Evolutionary conservation across 35 echinoderm and acorn worm genomes (phyloP).

Genomic region (Eucidaris tribuloides): DNA sequence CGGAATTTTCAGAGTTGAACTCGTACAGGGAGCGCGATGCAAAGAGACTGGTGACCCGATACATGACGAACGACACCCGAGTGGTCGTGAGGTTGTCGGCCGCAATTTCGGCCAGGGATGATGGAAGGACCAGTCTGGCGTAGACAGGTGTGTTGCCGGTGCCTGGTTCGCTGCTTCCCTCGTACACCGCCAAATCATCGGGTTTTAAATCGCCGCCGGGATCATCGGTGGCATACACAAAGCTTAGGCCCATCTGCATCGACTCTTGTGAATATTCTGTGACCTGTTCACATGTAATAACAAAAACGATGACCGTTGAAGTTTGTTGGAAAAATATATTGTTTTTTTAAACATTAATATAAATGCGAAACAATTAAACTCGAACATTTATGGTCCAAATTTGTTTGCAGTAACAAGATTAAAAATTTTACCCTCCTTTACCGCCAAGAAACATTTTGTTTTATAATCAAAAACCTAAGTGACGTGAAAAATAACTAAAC

Average conservation of each 20-base stretch:
- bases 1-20: background rate
- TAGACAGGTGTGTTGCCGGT: background rate
- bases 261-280: background rate
- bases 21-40: background rate
- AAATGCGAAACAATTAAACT: background rate
- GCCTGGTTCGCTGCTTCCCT: background rate
- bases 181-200: background rate
- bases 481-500: too few species aligned
- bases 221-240: constrained; percentile 2
- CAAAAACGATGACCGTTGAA: background rate
- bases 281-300: background rate
- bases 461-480: too few species aligned
- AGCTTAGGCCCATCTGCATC: background rate
- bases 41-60: background rate
- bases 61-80: constrained; percentile 2
- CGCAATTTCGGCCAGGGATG: background rate
- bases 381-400: background rate
- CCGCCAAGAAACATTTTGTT: background rate
- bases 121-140: background rate
- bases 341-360: background rate
- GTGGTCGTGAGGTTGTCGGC: background rate
- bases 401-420: background rate
- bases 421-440: background rate
- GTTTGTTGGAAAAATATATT: background rate
- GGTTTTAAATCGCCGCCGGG: background rate